phyloP scores from a whole-genome alignment of 2,888 invertebrate genomes.

The Drosophila barbarae region DNA sequence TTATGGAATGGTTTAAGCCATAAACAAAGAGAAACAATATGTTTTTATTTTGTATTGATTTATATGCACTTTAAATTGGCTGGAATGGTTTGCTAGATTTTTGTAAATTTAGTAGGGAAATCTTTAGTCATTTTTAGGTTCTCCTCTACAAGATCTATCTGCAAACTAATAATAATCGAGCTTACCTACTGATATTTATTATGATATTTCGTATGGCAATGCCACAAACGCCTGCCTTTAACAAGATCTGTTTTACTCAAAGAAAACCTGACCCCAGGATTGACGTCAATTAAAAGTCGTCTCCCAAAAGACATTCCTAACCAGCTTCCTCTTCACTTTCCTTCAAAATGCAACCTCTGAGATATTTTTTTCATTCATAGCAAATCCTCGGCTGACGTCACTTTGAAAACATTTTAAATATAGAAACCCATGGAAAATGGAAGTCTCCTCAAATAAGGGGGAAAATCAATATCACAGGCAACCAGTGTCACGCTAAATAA shows the following conservation, averaged over 20 bases:
- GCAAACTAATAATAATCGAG: too few species aligned
- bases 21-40: background rate
- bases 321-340: background rate
- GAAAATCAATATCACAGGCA: constrained; percentile 34
- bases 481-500: constrained; percentile 42
- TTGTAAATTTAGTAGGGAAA: too few species aligned
- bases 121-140: too few species aligned
- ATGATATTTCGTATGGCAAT: background rate
- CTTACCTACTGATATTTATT: background rate
- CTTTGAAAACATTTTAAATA: constrained; percentile 26
- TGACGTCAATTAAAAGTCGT: background rate
- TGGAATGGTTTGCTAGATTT: too few species aligned
- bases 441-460: constrained; percentile 5
- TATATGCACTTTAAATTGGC: background rate
- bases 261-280: background rate
- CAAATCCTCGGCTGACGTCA: constrained; percentile 15
- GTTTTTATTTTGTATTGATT: background rate
- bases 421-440: constrained; percentile 12
- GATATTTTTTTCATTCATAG: background rate
- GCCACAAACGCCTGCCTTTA: background rate
- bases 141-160: too few species aligned
- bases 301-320: background rate
- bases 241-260: background rate
- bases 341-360: constrained; percentile 5
- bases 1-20: background rate